phyloP scores from a whole-genome alignment of 2,113 vertebrate genomes.

The Tachysurus vachellii region DNA sequence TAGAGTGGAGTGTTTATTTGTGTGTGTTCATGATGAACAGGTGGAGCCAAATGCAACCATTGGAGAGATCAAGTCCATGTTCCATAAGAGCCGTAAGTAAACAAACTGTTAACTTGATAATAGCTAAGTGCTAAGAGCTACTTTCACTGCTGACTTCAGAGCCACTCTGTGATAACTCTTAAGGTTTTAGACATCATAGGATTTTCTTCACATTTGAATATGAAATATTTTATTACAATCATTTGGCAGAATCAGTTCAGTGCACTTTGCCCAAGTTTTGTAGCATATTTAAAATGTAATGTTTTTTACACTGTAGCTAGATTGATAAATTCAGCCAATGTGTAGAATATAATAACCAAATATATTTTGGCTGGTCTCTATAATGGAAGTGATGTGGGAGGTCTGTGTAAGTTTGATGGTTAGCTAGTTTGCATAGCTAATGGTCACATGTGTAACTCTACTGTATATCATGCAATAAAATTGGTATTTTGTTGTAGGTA shows the following conservation, averaged over 20 bases:
- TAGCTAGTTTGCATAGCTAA: not conserved
- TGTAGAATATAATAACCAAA: not conserved
- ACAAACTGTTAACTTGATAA: not conserved
- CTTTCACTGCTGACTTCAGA: not conserved
- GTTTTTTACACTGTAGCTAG: not conserved
- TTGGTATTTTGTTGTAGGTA: not conserved
- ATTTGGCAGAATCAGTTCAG: too few relatives aligned
- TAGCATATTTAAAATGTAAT: too few relatives aligned
- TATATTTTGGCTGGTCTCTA: not conserved
- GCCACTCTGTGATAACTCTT: not conserved
- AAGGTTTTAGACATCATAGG: not conserved
- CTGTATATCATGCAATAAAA: not conserved
- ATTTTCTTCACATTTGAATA: not conserved
- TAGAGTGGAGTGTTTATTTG: constrained; percentile 5
- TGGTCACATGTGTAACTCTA: not conserved
- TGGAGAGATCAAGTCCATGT: constrained; percentile 91
- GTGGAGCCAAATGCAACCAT: constrained; percentile 93
- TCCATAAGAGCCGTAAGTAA: constrained; percentile 87
- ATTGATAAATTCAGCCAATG: not conserved
- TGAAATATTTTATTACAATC: too few relatives aligned
- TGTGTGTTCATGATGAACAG: constrained; percentile 65
- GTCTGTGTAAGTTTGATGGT: not conserved
- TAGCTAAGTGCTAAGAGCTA: not conserved
- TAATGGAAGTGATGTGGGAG: not conserved
- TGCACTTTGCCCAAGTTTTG: not conserved